Evolutionary conservation across 2,113 vertebrate genomes (phyloP).

Genomic region (Calyptomena viridis): DNA sequence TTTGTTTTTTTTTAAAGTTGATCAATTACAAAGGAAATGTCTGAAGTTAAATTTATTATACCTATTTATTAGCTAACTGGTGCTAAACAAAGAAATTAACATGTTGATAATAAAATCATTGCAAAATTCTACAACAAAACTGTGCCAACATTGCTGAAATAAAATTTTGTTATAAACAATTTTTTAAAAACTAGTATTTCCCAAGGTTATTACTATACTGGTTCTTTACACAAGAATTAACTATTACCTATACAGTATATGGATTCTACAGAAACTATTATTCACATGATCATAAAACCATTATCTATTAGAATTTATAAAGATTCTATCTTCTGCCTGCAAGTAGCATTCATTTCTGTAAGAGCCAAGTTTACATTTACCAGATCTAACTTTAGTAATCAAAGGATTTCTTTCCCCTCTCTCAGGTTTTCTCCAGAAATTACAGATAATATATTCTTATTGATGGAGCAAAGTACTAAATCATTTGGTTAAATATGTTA

Average conservation of each 20-base stretch:
- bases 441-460: not conserved
- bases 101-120: not conserved
- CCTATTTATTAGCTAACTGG: not conserved
- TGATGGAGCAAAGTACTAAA: not conserved
- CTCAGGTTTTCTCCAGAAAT: not conserved
- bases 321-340: not conserved
- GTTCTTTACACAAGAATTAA: not conserved
- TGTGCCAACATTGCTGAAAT: not conserved
- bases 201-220: not conserved
- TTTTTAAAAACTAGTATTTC: not conserved
- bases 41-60: not conserved
- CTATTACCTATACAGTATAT: not conserved
- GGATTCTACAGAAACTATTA: not conserved
- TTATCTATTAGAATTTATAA: not conserved
- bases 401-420: not conserved
- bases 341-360: not conserved
- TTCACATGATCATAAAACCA: not conserved
- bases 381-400: not conserved
- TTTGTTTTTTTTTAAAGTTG: not conserved
- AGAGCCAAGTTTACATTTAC: not conserved
- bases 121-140: not conserved
- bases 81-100: not conserved
- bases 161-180: not conserved
- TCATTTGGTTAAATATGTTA: not conserved
- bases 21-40: not conserved